Evolutionary conservation across 1,140 invertebrate genomes (phyloP).

Genomic region (Drosophila littoralis): DNA sequence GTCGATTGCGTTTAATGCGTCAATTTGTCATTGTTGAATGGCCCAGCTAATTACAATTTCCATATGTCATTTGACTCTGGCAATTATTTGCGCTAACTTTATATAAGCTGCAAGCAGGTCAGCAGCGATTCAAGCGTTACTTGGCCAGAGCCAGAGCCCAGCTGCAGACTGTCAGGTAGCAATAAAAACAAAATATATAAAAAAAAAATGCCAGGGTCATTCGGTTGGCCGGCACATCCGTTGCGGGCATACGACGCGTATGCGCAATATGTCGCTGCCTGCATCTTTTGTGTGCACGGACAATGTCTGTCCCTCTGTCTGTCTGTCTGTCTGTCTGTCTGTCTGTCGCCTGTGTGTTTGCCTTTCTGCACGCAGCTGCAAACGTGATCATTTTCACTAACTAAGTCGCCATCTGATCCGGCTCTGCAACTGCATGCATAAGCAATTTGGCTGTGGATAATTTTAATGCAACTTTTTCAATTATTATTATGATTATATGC

Average conservation of each 20-base stretch:
- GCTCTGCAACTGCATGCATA: constrained; percentile 64
- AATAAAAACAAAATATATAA: constrained; percentile 12
- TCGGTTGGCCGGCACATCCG: constrained; percentile 61
- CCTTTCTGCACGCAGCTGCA: constrained; percentile 57
- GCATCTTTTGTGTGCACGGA: constrained; percentile 9
- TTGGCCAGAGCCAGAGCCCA: constrained; percentile 44
- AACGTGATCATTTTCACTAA: constrained; percentile 71
- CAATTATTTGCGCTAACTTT: constrained; percentile 53
- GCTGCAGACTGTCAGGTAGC: constrained; percentile 27
- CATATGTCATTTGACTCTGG: constrained; percentile 27
- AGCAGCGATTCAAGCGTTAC: constrained; percentile 27
- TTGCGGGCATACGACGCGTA: constrained; percentile 56
- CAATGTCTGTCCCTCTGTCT: neutral
- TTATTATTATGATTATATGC: constrained; percentile 66
- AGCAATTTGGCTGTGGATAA: constrained; percentile 61
- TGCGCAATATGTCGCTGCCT: constrained; percentile 57
- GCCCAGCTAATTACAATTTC: constrained; percentile 51
- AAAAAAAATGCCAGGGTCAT: constrained; percentile 68
- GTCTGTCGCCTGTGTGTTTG: too few species aligned
- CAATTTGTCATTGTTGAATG: constrained; percentile 54
- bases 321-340: constrained; percentile 25
- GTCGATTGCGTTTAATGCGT: constrained; percentile 29
- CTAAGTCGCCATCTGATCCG: constrained; percentile 28
- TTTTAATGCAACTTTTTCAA: constrained; percentile 59
- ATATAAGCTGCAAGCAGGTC: constrained; percentile 26